Conservation (phyloP, 1,140 invertebrate genomes). For the Drosophila malerkotliana region DNA sequence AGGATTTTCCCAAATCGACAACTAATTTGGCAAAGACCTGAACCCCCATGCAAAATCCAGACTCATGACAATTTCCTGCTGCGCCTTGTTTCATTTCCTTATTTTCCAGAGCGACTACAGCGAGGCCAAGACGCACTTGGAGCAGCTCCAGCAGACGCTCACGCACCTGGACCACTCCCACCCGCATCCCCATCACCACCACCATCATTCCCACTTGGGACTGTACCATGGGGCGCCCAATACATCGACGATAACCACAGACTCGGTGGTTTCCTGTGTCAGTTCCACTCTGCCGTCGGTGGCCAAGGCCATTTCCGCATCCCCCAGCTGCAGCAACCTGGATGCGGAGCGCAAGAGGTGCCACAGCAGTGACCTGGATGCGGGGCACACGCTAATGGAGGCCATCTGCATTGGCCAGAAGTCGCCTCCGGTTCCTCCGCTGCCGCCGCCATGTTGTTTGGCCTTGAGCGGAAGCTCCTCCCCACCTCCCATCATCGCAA, state of each 20-base stretch:
- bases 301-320: constrained; percentile 63
- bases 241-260: constrained; percentile 73
- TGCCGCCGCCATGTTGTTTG: constrained; percentile 58
- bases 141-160: constrained; percentile 73
- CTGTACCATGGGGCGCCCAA: constrained; percentile 66
- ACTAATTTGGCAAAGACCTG: constrained; percentile 62
- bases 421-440: constrained; percentile 30
- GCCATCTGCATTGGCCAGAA: constrained; percentile 60
- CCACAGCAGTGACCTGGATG: constrained; percentile 54
- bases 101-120: constrained; percentile 67
- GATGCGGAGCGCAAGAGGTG: constrained; percentile 70
- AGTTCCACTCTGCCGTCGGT: constrained; percentile 68
- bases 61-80: constrained; percentile 79
- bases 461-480: constrained; percentile 46
- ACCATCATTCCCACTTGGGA: constrained; percentile 49
- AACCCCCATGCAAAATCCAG: constrained; percentile 32
- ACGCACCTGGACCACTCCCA: constrained; percentile 63
- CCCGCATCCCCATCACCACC: constrained; percentile 34
- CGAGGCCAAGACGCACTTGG: constrained; percentile 70
- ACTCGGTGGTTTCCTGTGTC: constrained; percentile 79
- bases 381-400: constrained; percentile 68
- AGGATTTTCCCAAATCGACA: constrained; percentile 45
- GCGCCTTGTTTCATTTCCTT: constrained; percentile 78
- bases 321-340: constrained; percentile 52
- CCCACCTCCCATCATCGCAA: constrained; percentile 48